Evolutionary conservation across 2,797 vertebrate genomes (phyloP).

Genomic region (Moxostoma hubbsi): DNA sequence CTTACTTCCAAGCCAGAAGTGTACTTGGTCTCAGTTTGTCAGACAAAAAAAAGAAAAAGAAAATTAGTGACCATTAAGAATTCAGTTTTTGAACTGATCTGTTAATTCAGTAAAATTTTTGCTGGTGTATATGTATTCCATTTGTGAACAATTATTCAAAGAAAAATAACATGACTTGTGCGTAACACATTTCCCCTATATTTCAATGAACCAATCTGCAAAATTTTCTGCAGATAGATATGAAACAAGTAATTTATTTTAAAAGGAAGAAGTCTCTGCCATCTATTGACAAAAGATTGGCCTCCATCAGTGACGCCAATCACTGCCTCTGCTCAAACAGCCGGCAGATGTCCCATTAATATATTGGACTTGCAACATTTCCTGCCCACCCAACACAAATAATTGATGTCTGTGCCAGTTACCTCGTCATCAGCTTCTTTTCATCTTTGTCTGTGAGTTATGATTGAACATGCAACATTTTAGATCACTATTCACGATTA

Average conservation of each 20-base stretch:
- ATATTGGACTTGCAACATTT: slow-evolving; percentile 48
- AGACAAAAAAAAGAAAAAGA: background rate
- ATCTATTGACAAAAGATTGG: slow-evolving; percentile 20
- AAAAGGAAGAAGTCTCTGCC: background rate
- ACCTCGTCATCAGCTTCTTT: slow-evolving; percentile 39
- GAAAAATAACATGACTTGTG: background rate
- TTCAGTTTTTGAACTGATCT: background rate
- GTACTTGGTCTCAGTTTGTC: background rate
- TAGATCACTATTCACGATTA: slow-evolving; percentile 1
- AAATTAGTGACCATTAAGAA: slow-evolving; percentile 12
- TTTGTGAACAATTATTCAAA: background rate
- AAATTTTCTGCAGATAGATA: too few relatives aligned
- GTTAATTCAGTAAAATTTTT: background rate
- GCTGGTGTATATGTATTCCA: background rate
- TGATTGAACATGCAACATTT: background rate
- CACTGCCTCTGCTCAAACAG: slow-evolving; percentile 36
- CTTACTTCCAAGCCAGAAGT: slow-evolving; percentile 16
- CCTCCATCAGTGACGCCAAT: slow-evolving; percentile 7
- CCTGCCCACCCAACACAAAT: slow-evolving; percentile 45
- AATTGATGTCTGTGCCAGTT: slow-evolving; percentile 35
- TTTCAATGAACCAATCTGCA: too few relatives aligned
- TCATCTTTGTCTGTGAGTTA: background rate
- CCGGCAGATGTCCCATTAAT: slow-evolving; percentile 46
- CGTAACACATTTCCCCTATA: background rate
- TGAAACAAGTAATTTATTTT: slow-evolving; percentile 8